Evolutionary conservation across 2,113 vertebrate species (phyloP).

Genomic region (Numenius arquata): DNA sequence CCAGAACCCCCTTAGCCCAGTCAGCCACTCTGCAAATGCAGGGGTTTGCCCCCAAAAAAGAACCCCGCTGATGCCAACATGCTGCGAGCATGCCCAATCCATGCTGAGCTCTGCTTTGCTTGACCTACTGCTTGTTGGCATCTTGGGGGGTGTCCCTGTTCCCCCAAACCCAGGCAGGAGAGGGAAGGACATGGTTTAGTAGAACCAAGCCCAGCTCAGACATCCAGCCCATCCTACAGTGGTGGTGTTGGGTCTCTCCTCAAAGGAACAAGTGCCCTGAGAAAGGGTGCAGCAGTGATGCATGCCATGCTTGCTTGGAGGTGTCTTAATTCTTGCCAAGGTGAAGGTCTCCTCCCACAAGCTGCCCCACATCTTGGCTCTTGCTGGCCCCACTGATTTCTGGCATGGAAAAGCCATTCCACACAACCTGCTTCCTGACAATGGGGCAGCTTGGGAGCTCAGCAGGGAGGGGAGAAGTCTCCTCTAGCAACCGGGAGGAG

Average conservation of each 20-base stretch:
- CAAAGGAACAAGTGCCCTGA: background rate
- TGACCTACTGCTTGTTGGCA: background rate
- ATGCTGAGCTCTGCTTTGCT: background rate
- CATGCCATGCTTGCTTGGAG: rapidly evolving
- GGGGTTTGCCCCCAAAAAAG: background rate
- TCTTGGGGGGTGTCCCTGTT: rapidly evolving
- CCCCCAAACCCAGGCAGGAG: background rate
- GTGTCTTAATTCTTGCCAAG: background rate
- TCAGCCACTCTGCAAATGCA: background rate
- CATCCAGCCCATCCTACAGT: rapidly evolving
- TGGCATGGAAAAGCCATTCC: background rate
- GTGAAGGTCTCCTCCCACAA: background rate
- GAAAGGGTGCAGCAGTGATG: background rate
- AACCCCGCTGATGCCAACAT: rapidly evolving
- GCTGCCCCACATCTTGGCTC: background rate
- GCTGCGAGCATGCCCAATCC: background rate
- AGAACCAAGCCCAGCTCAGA: background rate
- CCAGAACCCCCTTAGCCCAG: background rate
- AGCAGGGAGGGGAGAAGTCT: background rate
- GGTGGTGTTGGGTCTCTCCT: background rate
- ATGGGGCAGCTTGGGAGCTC: rapidly evolving
- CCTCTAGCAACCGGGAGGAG: background rate
- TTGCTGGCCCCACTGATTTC: background rate
- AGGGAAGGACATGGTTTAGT: background rate
- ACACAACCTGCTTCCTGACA: background rate